Evolutionary conservation across 2,888 invertebrate genomes (phyloP), one percentile per base, ranked within the genome.

Genomic region (Corythucha ciliata): DNA sequence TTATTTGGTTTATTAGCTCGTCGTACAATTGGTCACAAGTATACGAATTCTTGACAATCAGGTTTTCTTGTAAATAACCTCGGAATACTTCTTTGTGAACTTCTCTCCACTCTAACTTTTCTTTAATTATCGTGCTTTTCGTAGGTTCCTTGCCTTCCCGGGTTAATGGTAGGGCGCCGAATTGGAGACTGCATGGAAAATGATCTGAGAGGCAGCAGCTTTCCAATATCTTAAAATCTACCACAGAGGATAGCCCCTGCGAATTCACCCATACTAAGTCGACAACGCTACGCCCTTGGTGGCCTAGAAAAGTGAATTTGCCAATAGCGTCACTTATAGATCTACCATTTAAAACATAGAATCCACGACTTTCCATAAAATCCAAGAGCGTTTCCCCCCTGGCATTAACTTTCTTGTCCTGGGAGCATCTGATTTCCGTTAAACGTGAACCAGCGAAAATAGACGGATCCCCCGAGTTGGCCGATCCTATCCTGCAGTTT

Each of bases 341-440:
- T 22, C 41, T 20, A 26, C 41, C 41, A 41, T 41, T 41, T 4
- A 41, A 24, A n/a, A 21, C 41, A 5, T n/a, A n/a, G n/a, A n/a
- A n/a, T n/a, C n/a, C n/a, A n/a, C n/a, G n/a, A n/a, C n/a, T n/a
- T 16, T 41, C 41, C 41, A 41, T 41, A 10, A 41, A 22, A 24
- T 41, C 25, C 8, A 24, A n/a, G 3, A 41, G 24, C 2, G 3
- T n/a, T 41, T 41, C 26, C 24, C 41, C 41, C 24, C 12, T n/a
- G 16, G 10, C 16, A 41, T 41, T 24, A 20, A 41, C 25, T 10
- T 22, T 20, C 16, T 16, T 10, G 16, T 41, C 41, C 20, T 22
- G 10, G 3, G 41, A 41, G 21, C 25, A 20, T 41, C 41, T 20
- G 24, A 6, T 4, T 12, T 24, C 25, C 34, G 18, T 12, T 18